These are phyloP conservation scores for Eudyptes chrysolophus DNA, from an alignment of 2,113 vertebrate genomes.

Conservation along the genomic window DNA sequence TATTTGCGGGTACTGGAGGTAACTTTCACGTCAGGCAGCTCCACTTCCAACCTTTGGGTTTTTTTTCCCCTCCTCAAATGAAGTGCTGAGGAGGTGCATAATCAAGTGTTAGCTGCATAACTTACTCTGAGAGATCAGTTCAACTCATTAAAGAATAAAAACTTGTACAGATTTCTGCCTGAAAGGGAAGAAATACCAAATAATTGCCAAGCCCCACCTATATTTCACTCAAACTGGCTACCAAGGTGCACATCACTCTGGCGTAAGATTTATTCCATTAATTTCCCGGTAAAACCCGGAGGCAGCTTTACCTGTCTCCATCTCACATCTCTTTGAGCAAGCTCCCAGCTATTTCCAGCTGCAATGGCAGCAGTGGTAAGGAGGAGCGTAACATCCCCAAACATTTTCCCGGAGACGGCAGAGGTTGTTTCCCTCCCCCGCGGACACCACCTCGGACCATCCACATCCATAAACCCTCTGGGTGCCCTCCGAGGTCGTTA, in stretches of 20 bases:
- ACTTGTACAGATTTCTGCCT: background rate
- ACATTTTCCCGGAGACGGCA: accelerated
- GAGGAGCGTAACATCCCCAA: background rate
- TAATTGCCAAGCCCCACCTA: background rate
- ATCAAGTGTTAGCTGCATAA: background rate
- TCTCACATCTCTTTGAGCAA: background rate
- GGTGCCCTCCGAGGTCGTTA: accelerated
- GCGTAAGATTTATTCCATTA: background rate
- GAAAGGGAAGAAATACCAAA: background rate
- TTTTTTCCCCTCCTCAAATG: background rate
- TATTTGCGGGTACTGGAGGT: background rate
- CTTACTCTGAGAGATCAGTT: background rate
- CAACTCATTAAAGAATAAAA: background rate
- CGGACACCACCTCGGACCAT: accelerated
- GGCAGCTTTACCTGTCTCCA: background rate
- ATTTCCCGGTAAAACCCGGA: background rate
- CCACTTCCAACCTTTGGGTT: background rate
- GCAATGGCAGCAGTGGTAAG: background rate
- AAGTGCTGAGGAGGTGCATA: background rate
- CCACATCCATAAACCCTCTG: background rate
- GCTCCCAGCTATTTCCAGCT: background rate
- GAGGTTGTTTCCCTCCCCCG: no score
- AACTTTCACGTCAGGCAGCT: background rate
- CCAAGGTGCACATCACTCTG: background rate
- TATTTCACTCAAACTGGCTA: background rate